Conservation (phyloP, 1,140 invertebrate genomes). For the Ceratosolen fusciceps region DNA sequence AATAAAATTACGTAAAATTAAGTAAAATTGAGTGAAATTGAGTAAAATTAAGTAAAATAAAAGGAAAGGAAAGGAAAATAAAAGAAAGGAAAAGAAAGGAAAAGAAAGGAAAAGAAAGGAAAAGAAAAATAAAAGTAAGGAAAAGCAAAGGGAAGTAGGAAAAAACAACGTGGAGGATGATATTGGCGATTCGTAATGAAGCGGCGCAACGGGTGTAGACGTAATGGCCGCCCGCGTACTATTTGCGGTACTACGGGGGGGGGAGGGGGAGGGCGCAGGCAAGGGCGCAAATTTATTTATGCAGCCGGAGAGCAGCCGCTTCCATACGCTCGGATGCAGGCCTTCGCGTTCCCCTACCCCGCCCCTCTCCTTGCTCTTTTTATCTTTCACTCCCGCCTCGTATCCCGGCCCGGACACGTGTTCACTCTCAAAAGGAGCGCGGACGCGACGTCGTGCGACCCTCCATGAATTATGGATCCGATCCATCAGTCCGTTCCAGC, state of each 20-base stretch:
- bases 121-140: too few relatives aligned
- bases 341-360: background rate
- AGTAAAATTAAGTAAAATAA: too few relatives aligned
- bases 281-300: too few relatives aligned
- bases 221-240: too few relatives aligned
- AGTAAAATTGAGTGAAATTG: too few relatives aligned
- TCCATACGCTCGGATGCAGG: background rate
- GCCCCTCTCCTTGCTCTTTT: background rate
- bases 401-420: background rate
- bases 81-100: background rate
- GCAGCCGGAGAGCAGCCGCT: too few relatives aligned
- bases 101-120: background rate
- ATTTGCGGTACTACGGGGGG: too few relatives aligned
- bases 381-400: background rate
- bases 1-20: too few relatives aligned
- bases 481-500: background rate
- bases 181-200: background rate
- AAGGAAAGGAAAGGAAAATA: background rate
- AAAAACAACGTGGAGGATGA: background rate
- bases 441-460: background rate
- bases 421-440: background rate
- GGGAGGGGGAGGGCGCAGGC: too few relatives aligned
- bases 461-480: background rate
- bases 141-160: background rate
- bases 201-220: too few relatives aligned